Conservation (phyloP, 2,888 invertebrate genomes). For the Taenaris catops region DNA sequence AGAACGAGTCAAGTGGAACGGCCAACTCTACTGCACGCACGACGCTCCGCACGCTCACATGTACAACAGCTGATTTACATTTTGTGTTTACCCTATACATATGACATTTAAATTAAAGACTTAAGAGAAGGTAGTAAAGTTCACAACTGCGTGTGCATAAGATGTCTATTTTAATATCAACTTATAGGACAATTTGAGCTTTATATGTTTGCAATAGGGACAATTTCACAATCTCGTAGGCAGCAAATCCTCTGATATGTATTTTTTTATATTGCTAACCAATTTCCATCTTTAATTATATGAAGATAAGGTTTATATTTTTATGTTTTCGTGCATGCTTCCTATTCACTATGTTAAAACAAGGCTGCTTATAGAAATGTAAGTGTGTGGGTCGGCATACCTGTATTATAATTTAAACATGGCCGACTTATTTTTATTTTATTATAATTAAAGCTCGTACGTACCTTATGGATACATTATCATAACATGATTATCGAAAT, state of each 20-base stretch:
- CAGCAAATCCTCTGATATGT: too few relatives aligned
- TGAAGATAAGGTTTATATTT: neutral
- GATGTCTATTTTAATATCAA: neutral
- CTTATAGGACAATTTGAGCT: constrained; percentile 6
- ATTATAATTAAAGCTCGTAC: constrained; percentile 23
- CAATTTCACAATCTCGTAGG: too few relatives aligned
- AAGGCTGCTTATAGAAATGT: constrained; percentile 13
- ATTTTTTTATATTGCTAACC: too few relatives aligned
- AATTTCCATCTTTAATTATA: constrained; percentile 7
- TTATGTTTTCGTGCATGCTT: neutral
- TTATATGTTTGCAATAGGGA: too few relatives aligned
- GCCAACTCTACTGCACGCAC: constrained; percentile 32
- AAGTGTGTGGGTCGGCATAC: constrained; percentile 29
- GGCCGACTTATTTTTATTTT: constrained; percentile 29
- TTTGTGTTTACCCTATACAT: constrained; percentile 22
- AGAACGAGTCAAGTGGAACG: constrained; percentile 42
- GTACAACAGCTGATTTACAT: constrained; percentile 36
- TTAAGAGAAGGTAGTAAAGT: neutral
- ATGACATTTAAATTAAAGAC: constrained; percentile 7
- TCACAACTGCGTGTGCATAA: constrained; percentile 3
- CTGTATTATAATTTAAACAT: constrained; percentile 35
- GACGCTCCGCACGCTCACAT: constrained; percentile 33
- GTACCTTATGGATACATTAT: constrained; percentile 17
- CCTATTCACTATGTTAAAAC: constrained; percentile 15
- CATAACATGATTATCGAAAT: constrained; percentile 12